phyloP scores from a whole-genome alignment of 2,113 vertebrate species.

The Fulica atra region DNA sequence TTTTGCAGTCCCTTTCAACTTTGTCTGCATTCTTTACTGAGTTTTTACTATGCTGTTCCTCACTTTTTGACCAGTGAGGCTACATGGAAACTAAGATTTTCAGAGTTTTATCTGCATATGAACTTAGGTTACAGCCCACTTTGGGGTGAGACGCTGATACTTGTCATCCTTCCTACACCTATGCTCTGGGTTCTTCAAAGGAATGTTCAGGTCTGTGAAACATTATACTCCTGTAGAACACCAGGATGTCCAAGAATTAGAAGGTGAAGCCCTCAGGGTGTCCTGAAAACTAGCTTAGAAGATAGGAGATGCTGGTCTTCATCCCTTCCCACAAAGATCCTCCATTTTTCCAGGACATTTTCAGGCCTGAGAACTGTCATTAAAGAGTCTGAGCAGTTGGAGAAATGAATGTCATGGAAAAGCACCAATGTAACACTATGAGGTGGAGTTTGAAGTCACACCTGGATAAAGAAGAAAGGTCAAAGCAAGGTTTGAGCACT shows the following conservation, averaged over 20 bases:
- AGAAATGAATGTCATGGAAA: not conserved
- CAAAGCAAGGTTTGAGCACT: not conserved
- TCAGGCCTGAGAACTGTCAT: not conserved
- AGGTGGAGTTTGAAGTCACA: not conserved
- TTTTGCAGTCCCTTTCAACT: not conserved
- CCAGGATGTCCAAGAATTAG: not conserved
- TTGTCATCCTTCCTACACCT: not conserved
- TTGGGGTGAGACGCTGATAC: not conserved
- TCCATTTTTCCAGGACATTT: not conserved
- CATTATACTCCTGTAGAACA: not conserved
- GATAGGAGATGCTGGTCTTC: not conserved
- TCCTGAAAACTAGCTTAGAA: not conserved
- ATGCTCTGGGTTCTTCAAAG: not conserved
- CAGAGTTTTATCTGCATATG: not conserved
- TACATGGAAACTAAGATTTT: not conserved
- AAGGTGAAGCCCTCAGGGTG: not conserved
- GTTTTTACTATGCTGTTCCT: not conserved
- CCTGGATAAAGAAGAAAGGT: not conserved
- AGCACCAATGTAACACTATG: not conserved
- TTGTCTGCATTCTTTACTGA: not conserved
- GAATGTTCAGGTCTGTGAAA: not conserved
- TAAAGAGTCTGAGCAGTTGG: not conserved
- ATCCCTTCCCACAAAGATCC: not conserved
- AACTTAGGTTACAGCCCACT: not conserved
- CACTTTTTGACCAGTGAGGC: not conserved